phyloP scores from a whole-genome alignment of 2,797 vertebrate species.

The Acropternis orthonyx region DNA sequence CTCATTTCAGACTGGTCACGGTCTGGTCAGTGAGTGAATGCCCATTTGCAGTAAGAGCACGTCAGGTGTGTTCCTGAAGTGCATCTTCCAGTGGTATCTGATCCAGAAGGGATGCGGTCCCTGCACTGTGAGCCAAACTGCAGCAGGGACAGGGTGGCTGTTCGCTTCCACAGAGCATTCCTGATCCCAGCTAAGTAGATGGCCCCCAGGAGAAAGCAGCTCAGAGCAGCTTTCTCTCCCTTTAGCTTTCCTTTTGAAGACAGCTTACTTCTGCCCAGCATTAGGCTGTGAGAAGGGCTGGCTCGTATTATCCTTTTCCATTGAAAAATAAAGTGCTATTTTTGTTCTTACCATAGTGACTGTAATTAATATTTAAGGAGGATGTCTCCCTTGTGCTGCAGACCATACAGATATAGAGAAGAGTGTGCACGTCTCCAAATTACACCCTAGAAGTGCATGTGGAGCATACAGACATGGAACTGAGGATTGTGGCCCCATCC shows the following conservation, averaged over 20 bases:
- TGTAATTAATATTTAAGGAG: conserved; percentile 10
- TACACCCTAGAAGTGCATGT: not conserved
- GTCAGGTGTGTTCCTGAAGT: not conserved
- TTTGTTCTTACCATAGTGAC: not conserved
- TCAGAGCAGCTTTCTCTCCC: not conserved
- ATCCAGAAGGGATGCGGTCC: not conserved
- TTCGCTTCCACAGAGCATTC: not conserved
- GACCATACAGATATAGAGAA: not conserved
- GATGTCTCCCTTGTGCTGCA: not conserved
- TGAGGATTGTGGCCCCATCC: not conserved
- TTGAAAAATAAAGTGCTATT: conserved; percentile 10
- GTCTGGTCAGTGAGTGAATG: fast-evolving
- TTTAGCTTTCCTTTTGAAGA: not conserved
- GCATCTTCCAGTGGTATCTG: not conserved
- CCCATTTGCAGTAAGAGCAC: not conserved
- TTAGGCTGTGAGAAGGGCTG: not conserved
- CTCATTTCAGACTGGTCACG: not conserved
- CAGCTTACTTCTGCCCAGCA: not conserved
- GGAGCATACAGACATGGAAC: not conserved
- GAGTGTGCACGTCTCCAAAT: not conserved
- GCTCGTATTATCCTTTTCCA: not conserved
- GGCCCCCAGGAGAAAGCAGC: not conserved
- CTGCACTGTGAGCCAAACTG: not conserved
- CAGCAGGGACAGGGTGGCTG: not conserved
- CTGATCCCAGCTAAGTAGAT: not conserved